These are phyloP conservation scores for Syngnathoides biaculeatus DNA, from an alignment of 2,113 vertebrate species.

Conservation along the genomic window DNA sequence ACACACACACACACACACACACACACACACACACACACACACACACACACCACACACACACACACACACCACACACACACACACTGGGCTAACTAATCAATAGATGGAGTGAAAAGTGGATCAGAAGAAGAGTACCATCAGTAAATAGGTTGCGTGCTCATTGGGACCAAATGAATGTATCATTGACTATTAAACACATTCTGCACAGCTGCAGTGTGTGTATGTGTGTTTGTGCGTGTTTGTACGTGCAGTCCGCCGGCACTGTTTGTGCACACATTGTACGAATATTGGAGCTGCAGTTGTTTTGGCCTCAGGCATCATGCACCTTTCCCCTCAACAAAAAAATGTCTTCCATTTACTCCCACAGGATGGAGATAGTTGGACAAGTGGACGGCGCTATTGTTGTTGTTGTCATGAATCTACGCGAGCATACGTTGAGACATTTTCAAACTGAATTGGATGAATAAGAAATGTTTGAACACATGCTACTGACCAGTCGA, in stretches of 20 bases:
- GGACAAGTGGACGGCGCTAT: background rate
- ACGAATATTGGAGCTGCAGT: background rate
- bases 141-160: background rate
- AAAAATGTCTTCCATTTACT: background rate
- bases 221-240: background rate
- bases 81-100: background rate
- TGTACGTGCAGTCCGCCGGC: background rate
- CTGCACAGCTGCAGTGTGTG: background rate
- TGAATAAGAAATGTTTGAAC: background rate
- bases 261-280: background rate
- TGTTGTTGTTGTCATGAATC: background rate
- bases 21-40: no score
- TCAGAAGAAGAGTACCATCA: background rate
- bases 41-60: no score
- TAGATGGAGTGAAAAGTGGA: background rate
- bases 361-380: background rate
- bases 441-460: background rate
- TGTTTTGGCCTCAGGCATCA: background rate
- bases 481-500: background rate
- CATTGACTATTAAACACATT: slow-evolving; percentile 2
- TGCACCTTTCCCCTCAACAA: background rate
- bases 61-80: background rate
- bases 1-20: no score
- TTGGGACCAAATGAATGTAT: background rate
- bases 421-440: background rate